phyloP scores from a whole-genome alignment of 1,140 invertebrate species.

The Cydia pomonella region DNA sequence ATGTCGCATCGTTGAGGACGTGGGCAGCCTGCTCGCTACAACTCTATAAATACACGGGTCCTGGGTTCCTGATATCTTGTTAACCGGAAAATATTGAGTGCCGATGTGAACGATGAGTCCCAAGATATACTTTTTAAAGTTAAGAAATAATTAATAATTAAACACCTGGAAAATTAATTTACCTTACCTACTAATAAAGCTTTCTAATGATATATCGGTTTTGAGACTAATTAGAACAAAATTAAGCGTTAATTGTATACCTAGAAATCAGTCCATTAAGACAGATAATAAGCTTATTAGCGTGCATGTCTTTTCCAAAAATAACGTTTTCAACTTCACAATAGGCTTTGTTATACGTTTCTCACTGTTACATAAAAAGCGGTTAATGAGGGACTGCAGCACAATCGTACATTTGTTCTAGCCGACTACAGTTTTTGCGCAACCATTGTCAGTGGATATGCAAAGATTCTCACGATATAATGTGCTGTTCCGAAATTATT shows the following conservation, averaged over 20 bases:
- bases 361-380: conserved; percentile 44
- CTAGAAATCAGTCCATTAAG: not conserved
- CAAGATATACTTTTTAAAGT: not conserved
- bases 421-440: conserved; percentile 45
- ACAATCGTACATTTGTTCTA: conserved; percentile 42
- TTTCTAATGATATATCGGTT: not conserved
- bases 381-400: conserved; percentile 43
- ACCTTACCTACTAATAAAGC: too few relatives aligned
- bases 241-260: not conserved
- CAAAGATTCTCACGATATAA: conserved; percentile 48
- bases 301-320: conserved; percentile 23
- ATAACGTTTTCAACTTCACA: conserved; percentile 37
- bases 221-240: not conserved
- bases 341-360: conserved; percentile 46
- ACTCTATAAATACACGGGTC: conserved; percentile 24
- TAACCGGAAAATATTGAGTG: conserved; percentile 6
- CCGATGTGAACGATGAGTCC: not conserved
- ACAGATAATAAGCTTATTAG: not conserved
- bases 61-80: not conserved
- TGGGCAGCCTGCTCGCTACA: conserved; percentile 16
- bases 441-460: conserved; percentile 48
- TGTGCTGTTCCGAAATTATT: conserved; percentile 41
- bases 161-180: too few relatives aligned
- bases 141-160: too few relatives aligned
- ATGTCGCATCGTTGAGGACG: conserved; percentile 42